phyloP scores from a whole-genome alignment of 2,888 invertebrate genomes.

The Tanaodytes sp. region DNA sequence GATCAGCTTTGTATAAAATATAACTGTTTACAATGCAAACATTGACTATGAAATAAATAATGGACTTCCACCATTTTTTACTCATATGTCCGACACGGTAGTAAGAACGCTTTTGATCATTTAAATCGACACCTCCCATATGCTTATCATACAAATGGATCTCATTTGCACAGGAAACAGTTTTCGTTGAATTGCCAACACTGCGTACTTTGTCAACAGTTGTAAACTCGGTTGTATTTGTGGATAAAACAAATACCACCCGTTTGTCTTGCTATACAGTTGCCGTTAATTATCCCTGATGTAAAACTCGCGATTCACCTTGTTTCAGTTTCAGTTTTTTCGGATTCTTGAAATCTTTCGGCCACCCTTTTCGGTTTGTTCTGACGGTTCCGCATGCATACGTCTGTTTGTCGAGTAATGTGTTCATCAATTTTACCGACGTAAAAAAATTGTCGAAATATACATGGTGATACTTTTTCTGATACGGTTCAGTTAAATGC shows the following conservation, averaged over 20 bases:
- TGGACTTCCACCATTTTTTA: constrained; percentile 25
- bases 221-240: background rate
- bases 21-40: constrained; percentile 13
- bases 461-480: background rate
- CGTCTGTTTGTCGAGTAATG: background rate
- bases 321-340: constrained; percentile 11
- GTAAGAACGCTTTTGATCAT: constrained; percentile 20
- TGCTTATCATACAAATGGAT: constrained; percentile 13
- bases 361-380: constrained; percentile 11
- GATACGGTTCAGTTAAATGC: constrained; percentile 17
- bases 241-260: constrained; percentile 12
- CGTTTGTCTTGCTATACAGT: constrained; percentile 19
- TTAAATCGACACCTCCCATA: constrained; percentile 23
- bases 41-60: constrained; percentile 20
- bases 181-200: background rate
- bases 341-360: constrained; percentile 5
- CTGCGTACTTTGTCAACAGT: constrained; percentile 8
- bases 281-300: background rate
- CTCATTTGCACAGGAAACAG: constrained; percentile 1
- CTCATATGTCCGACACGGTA: constrained; percentile 4
- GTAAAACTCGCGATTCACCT: constrained; percentile 10
- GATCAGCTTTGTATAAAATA: background rate
- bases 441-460: constrained; percentile 28
- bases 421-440: constrained; percentile 17
- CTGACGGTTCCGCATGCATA: constrained; percentile 27